Evolutionary conservation across 2,113 vertebrate species (phyloP).

Genomic region (Pleuronectes platessa): DNA sequence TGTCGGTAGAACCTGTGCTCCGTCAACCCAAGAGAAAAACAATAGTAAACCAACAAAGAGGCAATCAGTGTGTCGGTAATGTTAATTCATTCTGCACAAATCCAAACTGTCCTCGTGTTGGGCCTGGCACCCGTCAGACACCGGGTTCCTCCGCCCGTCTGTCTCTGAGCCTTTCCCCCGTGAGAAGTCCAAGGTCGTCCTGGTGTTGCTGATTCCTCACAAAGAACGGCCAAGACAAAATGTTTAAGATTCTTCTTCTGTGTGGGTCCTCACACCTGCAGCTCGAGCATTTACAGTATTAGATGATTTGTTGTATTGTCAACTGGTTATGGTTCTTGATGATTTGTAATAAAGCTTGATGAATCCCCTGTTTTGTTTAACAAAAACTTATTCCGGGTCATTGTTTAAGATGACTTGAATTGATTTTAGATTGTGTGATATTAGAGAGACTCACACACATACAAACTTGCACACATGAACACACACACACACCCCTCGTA

Average conservation of each 20-base stretch:
- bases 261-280: slow-evolving; percentile 58
- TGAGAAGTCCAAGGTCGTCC: slow-evolving; percentile 41
- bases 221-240: slow-evolving; percentile 39
- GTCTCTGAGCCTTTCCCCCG: slow-evolving; percentile 38
- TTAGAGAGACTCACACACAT: slow-evolving; percentile 31
- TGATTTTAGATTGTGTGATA: slow-evolving; percentile 60
- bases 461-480: slow-evolving; percentile 1
- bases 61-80: slow-evolving; percentile 4
- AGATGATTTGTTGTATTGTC: slow-evolving; percentile 75
- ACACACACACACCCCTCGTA: slow-evolving; percentile 49
- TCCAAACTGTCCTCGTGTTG: background rate
- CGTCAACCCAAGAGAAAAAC: background rate
- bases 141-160: slow-evolving; percentile 34
- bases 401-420: slow-evolving; percentile 78
- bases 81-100: slow-evolving; percentile 3
- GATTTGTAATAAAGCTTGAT: slow-evolving; percentile 80
- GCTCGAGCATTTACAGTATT: slow-evolving; percentile 74
- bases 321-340: slow-evolving; percentile 72
- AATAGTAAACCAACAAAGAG: background rate
- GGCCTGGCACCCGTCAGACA: background rate
- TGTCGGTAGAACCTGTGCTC: background rate
- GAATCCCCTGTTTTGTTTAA: slow-evolving; percentile 75
- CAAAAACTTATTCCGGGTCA: slow-evolving; percentile 73
- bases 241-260: slow-evolving; percentile 55
- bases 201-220: slow-evolving; percentile 61